Conservation (phyloP, 2,113 vertebrate species). For the Phalacrocorax aristotelis region DNA sequence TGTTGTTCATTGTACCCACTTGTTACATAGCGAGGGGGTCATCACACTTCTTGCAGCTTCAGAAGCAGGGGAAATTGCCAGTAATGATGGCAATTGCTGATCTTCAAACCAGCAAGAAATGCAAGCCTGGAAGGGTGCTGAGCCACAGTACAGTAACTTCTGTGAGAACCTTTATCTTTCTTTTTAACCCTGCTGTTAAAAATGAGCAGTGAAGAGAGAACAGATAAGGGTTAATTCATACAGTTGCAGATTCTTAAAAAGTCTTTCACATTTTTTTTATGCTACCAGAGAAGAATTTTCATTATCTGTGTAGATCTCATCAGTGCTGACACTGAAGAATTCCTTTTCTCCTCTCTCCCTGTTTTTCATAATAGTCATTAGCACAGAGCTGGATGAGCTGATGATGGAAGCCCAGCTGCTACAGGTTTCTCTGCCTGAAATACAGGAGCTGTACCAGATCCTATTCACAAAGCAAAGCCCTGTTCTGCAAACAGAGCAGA, state of each 20-base stretch:
- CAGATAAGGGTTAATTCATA: not conserved
- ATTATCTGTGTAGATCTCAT: not conserved
- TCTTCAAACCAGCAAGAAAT: not conserved
- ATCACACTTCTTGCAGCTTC: not conserved
- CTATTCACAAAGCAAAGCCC: conserved; percentile 79
- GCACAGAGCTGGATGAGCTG: conserved; percentile 86
- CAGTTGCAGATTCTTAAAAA: not conserved
- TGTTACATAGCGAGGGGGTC: accelerated
- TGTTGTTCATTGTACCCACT: not conserved
- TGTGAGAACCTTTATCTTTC: not conserved
- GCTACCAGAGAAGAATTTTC: not conserved
- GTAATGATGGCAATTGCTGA: not conserved
- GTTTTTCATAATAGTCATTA: conserved; percentile 77
- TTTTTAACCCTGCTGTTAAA: not conserved
- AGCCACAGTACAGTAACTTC: not conserved
- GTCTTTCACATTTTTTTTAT: not conserved
- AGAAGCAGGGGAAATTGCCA: not conserved
- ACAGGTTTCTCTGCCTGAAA: conserved; percentile 89
- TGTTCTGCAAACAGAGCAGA: conserved; percentile 57
- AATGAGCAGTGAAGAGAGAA: not conserved
- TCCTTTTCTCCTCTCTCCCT: not conserved
- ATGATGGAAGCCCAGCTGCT: conserved; percentile 96
- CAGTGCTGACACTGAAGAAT: not conserved
- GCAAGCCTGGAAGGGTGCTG: not conserved
- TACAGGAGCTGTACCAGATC: conserved; percentile 85